phyloP scores from a whole-genome alignment of 2,113 vertebrate species.

The Dasyurus viverrinus region DNA sequence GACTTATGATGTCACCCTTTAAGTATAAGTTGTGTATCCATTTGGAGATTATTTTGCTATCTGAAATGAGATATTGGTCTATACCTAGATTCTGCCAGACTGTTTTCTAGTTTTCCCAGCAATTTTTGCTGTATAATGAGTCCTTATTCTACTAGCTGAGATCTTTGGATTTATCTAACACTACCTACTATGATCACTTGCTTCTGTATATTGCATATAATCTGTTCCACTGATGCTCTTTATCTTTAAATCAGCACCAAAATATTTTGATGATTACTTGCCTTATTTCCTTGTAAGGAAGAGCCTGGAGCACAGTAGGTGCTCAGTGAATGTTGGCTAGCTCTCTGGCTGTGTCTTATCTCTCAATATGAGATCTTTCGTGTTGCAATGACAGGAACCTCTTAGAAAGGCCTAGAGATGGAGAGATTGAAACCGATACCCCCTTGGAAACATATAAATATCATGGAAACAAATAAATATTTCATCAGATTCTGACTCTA shows the following conservation, averaged over 20 bases:
- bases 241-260: background rate
- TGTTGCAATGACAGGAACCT: slow-evolving; percentile 40
- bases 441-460: slow-evolving; percentile 78
- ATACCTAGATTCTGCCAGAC: background rate
- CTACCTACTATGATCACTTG: background rate
- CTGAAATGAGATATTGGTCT: background rate
- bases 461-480: slow-evolving; percentile 80
- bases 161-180: background rate
- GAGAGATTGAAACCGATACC: slow-evolving; percentile 66
- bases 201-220: background rate
- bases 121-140: background rate
- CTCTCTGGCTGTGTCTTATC: background rate
- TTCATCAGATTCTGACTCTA: slow-evolving; percentile 73
- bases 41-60: background rate
- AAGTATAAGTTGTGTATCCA: background rate
- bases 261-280: background rate
- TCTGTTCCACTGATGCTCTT: background rate
- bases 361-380: slow-evolving; percentile 27
- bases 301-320: background rate
- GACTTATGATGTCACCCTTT: background rate
- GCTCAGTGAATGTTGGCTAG: background rate
- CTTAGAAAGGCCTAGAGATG: slow-evolving; percentile 61
- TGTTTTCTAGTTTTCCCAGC: background rate
- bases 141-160: background rate
- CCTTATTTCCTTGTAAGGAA: background rate